Base-by-base conservation (phyloP, 2,113 vertebrate species). In the Coryphaenoides rupestris region DNA sequence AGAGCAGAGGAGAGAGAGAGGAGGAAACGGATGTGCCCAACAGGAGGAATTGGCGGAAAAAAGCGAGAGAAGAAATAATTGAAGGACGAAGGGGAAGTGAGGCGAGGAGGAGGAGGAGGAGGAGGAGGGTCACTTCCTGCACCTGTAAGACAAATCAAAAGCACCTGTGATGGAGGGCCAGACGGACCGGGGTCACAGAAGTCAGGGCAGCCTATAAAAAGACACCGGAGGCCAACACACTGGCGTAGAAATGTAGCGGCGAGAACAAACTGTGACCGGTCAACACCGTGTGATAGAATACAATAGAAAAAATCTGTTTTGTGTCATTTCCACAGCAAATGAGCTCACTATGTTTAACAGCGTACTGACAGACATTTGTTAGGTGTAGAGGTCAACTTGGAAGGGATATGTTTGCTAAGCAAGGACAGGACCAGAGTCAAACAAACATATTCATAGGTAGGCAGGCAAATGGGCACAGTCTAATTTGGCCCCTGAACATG, bases 341-440 rank as follows among this genome's bases (percentile, higher is more conserved):
- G 3, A 3, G 3, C 24, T 26, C n/a, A 19, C n/a, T 68, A 69
- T n/a, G n/a, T 47, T 49, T 19, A 7, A 19, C 62, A 16, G 58
- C 21, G 55, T 63, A 55, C 71, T 66, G 21, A 60, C 15, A 46
- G 50, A 47, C 58, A 57, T 70, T 15, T 50, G 46, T 46, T 26
- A 59, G 46, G 57, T 45, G 40, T 56, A 76, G 62, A 77, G 15
- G 21, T 17, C 50, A 55, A 4, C 14, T 17, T 52, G 55, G 3
- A 16, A 49, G 21, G 45, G 54, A 66, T 62, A 10, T 83, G 80
- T 83, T 86, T 83, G 75, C 62, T 81, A 50, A 65, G 3, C n/a
- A 40, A 70, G 74, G 70, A 67, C 72, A 23, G 69, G 76, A 61
- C 78, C 72, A 84, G 79, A 88, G 82, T 84, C 75, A 82, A 81